Base-by-base conservation (phyloP, 2,888 invertebrate species). In the Plebejus melissa region DNA sequence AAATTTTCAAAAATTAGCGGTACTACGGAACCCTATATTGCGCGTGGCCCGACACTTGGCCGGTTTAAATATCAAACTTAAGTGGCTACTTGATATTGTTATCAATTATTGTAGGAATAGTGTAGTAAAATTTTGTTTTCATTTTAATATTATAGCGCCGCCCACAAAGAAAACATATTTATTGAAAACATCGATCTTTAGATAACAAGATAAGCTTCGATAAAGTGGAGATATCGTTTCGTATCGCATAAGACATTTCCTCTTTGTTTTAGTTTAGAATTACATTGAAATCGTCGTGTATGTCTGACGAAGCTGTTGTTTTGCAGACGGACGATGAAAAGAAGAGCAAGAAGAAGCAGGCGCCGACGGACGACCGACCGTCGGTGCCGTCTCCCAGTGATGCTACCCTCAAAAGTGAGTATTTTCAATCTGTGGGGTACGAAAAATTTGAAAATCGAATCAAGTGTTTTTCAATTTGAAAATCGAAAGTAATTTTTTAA, bases 381-480 rank as follows among this genome's bases (percentile, higher is more conserved):
- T 80, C 84, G 65, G 94, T 94, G 38, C 94, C 94, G 0, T 90
- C 93, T 76, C 94, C 94, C 69, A 94, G 94, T 78, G 94, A 93
- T 83, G 93, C 94, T 70, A 93, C 93, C 89, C 93, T 94, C 80
- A 93, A 94, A 81, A 94, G 94, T 94, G 80, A 92, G 93, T 83
- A 11, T 46, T 11, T 46, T 46, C 2, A 41, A 9, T 9, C 1
- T 41, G 41, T 41, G 9, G 41, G 41, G 9, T 46, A 46, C 0
- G 11, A 46, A 46, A 46, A 46, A 46, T 11, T 9, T 46, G 46
- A 46, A 46, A 46, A 46, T 46, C 46, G 46, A 46, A 41, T 41
- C 41, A 41, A 41, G 41, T 7, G 7, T 41, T 41, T 41, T 41
- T 41, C 7, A 41, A 41, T 41, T 41, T 41, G 41, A 41, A 41